Evolutionary conservation across 2,888 invertebrate species (phyloP).

Genomic region (Tortrix viridana): DNA sequence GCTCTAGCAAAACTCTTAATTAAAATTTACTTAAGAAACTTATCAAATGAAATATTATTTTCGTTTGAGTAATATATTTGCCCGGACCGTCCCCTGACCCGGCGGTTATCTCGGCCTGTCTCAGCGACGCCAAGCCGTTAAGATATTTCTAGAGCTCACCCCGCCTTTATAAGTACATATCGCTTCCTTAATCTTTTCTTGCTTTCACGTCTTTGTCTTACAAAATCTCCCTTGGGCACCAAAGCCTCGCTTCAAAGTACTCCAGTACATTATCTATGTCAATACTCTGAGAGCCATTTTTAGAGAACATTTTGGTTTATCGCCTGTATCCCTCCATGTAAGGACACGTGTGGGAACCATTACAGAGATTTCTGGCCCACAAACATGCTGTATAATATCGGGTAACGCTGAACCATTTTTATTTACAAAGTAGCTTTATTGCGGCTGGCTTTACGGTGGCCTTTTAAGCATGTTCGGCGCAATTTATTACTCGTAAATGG

Average conservation of each 20-base stretch:
- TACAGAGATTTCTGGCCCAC: constrained; percentile 69
- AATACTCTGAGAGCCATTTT: constrained; percentile 75
- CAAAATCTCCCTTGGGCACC: constrained; percentile 64
- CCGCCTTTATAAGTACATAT: constrained; percentile 63
- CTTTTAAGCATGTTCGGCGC: constrained; percentile 33
- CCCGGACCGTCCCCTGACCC: constrained; percentile 48
- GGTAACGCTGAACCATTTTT: constrained; percentile 47
- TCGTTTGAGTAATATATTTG: constrained; percentile 44
- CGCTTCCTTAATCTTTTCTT: constrained; percentile 67
- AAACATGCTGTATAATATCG: constrained; percentile 52
- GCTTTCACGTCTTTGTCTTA: constrained; percentile 72
- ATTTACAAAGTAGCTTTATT: constrained; percentile 50
- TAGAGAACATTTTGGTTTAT: constrained; percentile 77
- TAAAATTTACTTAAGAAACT: constrained; percentile 4
- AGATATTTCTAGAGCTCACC: constrained; percentile 56
- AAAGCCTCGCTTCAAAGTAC: constrained; percentile 48
- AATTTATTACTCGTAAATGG: constrained; percentile 34
- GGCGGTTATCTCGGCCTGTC: constrained; percentile 52
- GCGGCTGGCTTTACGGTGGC: constrained; percentile 24
- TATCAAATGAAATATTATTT: constrained; percentile 10
- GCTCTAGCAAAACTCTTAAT: background rate
- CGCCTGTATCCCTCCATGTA: constrained; percentile 74
- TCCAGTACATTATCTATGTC: constrained; percentile 77
- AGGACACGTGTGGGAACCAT: constrained; percentile 73
- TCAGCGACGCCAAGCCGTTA: constrained; percentile 49